Conservation (phyloP, 2,888 invertebrate genomes). For the Mythimna loreyi region DNA sequence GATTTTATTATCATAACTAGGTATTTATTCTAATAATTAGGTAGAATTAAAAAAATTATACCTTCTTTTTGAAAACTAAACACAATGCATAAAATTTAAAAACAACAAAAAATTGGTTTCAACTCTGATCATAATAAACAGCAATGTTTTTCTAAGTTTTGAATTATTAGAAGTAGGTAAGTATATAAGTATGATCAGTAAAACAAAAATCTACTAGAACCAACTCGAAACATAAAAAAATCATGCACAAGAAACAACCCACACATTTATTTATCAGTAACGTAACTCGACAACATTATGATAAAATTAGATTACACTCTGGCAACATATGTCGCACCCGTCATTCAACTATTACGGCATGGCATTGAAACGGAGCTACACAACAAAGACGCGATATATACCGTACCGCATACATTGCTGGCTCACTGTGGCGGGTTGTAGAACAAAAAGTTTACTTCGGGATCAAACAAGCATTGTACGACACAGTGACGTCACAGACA, state of each 20-base stretch:
- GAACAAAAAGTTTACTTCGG: constrained; percentile 16
- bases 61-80: neutral
- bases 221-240: neutral
- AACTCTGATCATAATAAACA: neutral
- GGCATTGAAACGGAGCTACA: constrained; percentile 45
- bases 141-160: neutral
- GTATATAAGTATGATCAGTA: too few species aligned
- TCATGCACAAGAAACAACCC: neutral
- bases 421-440: neutral
- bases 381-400: constrained; percentile 42
- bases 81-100: neutral
- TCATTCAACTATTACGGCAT: constrained; percentile 40
- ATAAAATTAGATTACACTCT: constrained; percentile 10
- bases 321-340: constrained; percentile 40
- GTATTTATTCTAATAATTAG: neutral
- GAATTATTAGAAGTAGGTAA: too few species aligned
- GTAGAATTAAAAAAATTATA: neutral
- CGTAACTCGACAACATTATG: neutral
- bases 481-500: constrained; percentile 37
- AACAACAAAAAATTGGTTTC: too few species aligned
- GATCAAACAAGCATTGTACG: constrained; percentile 37
- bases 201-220: neutral
- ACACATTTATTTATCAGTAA: neutral
- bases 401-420: constrained; percentile 38
- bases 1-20: neutral